Percentiles rank a stretch among this genome's conserved stretches.
Evolutionary conservation across 2,797 vertebrate species (phyloP).

Genomic region (Ambastaia sidthimunki): DNA sequence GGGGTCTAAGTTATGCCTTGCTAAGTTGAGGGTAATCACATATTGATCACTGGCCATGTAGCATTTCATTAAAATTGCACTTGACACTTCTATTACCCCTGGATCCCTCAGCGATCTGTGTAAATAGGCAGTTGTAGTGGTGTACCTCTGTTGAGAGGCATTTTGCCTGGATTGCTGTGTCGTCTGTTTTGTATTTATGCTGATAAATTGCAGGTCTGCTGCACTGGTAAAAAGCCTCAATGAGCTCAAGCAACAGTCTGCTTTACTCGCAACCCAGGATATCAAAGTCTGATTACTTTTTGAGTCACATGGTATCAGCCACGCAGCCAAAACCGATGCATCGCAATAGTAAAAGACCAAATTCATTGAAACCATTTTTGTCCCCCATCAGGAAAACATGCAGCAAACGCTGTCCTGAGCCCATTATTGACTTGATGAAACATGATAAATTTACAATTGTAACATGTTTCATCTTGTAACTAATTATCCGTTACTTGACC

Average conservation of each 20-base stretch:
- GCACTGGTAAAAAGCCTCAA: constrained; percentile 12
- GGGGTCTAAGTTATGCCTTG: constrained; percentile 41
- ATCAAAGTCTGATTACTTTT: neutral
- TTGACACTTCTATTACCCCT: constrained; percentile 40
- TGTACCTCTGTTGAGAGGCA: constrained; percentile 33
- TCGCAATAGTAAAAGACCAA: neutral
- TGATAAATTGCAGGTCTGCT: constrained; percentile 1
- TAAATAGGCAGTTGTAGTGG: constrained; percentile 34
- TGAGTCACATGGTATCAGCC: neutral
- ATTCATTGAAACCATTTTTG: neutral
- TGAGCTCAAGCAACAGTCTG: neutral
- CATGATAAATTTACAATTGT: constrained; percentile 2
- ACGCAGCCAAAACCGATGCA: neutral
- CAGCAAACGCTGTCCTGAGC: neutral
- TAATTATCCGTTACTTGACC: constrained; percentile 38
- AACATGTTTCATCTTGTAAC: constrained; percentile 37
- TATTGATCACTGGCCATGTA: constrained; percentile 50
- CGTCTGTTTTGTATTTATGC: constrained; percentile 1
- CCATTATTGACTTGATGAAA: constrained; percentile 7
- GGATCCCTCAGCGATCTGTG: constrained; percentile 33
- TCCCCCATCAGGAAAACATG: neutral
- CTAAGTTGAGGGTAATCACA: constrained; percentile 46
- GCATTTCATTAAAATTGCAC: constrained; percentile 46
- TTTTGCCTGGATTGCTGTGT: constrained; percentile 1
- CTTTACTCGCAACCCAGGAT: neutral